Evolutionary conservation across 2,888 invertebrate species (phyloP), one percentile per base, ranked within the genome.

Genomic region (Cosmia pyralina): DNA sequence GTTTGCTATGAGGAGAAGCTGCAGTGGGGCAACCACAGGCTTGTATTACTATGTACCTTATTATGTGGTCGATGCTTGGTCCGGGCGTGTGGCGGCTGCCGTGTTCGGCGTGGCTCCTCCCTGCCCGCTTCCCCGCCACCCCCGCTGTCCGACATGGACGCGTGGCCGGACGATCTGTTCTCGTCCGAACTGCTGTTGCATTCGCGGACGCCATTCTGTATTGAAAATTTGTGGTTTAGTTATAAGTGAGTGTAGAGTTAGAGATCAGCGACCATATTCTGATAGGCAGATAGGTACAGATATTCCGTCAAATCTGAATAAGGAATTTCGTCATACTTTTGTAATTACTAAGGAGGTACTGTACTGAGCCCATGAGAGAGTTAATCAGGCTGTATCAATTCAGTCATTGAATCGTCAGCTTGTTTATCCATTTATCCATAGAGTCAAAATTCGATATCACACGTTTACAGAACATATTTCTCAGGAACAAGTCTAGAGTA

Each of bases 101-200:
- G 90, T 94, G 97, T 89, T 95, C 97, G 73, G 94, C 97, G 78
- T 0, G 94, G 94, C 75, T 95, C 95, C 92, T 97, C 96, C 66
- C 97, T 83, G 75, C 93, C 91, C 60, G 91, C 91, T 69, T 95
- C 95, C 0, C 93, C 97, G 71, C 97, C 97, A 41, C 97, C 97
- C 5, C 98, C 98, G 68, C 98, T 98, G 92, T 98, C 98, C n/a
- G 98, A 98, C 98, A 98, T 98, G 88, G 98, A 98, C 11, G 98
- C 98, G 93, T 98, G 98, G 0, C 98, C 98, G 1, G 98, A 98
- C n/a, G 98, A 98, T 52, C 98, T 96, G 93, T 98, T 98, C 94
- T 98, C 98, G 89, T 98, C 98, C 4, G 98, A 98, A 34, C 98
- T 98, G 93, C 98, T 98, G 94, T 97, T 97, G 90, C 97, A 97